Conservation (phyloP, 2,113 vertebrate genomes). For the Dipodomys merriami region DNA sequence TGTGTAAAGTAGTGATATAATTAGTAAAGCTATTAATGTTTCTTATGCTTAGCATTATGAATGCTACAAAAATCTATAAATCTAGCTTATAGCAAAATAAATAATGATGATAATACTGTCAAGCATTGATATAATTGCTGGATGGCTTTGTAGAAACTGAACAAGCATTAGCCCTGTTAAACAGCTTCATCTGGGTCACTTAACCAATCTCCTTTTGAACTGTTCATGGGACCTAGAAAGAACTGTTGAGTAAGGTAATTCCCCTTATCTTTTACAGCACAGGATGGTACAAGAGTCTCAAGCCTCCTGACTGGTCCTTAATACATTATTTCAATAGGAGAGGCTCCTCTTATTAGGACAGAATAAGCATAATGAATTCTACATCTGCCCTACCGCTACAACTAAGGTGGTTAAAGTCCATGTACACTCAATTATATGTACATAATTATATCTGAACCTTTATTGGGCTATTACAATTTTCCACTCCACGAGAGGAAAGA, state of each 20-base stretch:
- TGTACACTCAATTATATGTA: background rate
- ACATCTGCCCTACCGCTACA: background rate
- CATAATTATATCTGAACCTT: background rate
- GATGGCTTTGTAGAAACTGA: conserved; percentile 79
- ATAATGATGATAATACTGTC: conserved; percentile 85
- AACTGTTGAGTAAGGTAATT: background rate
- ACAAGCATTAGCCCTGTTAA: conserved; percentile 78
- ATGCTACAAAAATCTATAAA: conserved; percentile 84
- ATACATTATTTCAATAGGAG: background rate
- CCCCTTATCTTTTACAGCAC: conserved; percentile 3
- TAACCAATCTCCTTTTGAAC: conserved; percentile 67
- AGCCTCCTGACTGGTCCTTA: background rate
- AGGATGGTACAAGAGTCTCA: background rate
- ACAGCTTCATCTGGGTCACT: conserved; percentile 78
- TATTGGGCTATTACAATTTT: background rate
- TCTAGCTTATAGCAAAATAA: conserved; percentile 85
- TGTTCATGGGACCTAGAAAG: conserved; percentile 57
- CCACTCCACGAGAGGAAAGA: background rate
- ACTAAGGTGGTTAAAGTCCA: background rate
- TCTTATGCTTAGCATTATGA: conserved; percentile 84
- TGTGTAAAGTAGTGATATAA: conserved; percentile 86
- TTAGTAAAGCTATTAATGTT: conserved; percentile 88
- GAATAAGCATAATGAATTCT: conserved; percentile 28
- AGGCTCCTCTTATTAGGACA: conserved; percentile 13
- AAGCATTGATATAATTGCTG: conserved; percentile 81